Percentiles rank a stretch among this genome's conserved stretches.
Conservation (phyloP, 2,113 vertebrate genomes). For the Uria lomvia region DNA sequence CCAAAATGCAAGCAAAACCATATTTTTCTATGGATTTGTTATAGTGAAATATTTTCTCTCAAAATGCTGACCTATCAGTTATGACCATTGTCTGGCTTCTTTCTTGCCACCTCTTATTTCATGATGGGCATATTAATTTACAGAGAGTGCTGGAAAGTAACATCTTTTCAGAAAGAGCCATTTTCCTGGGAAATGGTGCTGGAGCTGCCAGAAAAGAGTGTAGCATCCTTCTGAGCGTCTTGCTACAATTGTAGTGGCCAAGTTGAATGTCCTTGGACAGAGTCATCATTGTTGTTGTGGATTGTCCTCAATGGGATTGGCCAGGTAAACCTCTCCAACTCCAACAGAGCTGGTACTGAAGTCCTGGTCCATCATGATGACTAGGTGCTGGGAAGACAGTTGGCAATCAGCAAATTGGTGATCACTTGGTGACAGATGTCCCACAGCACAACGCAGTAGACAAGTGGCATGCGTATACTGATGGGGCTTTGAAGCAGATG, state of each 20-base stretch:
- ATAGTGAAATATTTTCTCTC: background rate
- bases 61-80: background rate
- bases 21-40: background rate
- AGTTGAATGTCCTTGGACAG: background rate
- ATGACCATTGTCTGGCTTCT: background rate
- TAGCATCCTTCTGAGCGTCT: background rate
- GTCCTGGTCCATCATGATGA: background rate
- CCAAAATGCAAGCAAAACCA: background rate
- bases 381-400: background rate
- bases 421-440: background rate
- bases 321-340: background rate
- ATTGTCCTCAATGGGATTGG: background rate
- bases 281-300: background rate
- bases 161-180: background rate
- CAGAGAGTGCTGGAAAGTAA: background rate
- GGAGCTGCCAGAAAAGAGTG: background rate
- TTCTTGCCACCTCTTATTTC: background rate
- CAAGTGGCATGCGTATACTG: background rate
- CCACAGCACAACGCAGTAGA: background rate
- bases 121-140: background rate
- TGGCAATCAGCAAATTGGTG: background rate
- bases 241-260: rapidly evolving
- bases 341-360: background rate
- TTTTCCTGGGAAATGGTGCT: background rate
- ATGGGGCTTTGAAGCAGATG: background rate